Conservation (phyloP, 1,140 invertebrate species). For the Bombus difficillimus region DNA sequence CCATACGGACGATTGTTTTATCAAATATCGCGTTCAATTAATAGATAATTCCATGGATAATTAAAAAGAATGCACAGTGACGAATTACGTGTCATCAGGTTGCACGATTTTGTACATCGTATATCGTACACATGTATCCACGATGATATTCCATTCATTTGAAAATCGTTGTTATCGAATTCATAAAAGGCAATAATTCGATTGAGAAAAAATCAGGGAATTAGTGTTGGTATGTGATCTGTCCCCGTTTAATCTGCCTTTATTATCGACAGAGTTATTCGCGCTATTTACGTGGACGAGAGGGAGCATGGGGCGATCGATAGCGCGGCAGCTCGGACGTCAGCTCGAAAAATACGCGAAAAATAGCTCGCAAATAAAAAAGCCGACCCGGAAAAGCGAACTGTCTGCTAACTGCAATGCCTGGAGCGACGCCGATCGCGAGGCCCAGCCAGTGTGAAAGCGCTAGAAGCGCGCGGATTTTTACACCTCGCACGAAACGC, state of each 20-base stretch:
- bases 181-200: conserved; percentile 38
- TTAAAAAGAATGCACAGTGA: neutral
- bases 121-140: neutral
- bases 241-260: conserved; percentile 50
- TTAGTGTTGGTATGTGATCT: conserved; percentile 31
- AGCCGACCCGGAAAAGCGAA: conserved; percentile 33
- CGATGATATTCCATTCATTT: neutral
- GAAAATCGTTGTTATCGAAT: neutral
- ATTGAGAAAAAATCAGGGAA: conserved; percentile 30
- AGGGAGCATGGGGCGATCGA: conserved; percentile 17
- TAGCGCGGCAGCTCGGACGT: conserved; percentile 33
- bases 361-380: conserved; percentile 40
- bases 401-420: conserved; percentile 44
- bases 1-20: neutral
- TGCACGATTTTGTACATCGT: neutral
- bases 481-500: conserved; percentile 58
- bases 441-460: conserved; percentile 37
- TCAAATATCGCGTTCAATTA: neutral
- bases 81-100: neutral
- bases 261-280: conserved; percentile 54
- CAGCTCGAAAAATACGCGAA: conserved; percentile 49
- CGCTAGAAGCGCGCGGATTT: conserved; percentile 56
- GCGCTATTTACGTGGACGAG: conserved; percentile 40
- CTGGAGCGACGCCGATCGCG: conserved; percentile 46
- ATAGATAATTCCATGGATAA: neutral